phyloP scores from a whole-genome alignment of 1,140 invertebrate species.

The Nymphalis io region DNA sequence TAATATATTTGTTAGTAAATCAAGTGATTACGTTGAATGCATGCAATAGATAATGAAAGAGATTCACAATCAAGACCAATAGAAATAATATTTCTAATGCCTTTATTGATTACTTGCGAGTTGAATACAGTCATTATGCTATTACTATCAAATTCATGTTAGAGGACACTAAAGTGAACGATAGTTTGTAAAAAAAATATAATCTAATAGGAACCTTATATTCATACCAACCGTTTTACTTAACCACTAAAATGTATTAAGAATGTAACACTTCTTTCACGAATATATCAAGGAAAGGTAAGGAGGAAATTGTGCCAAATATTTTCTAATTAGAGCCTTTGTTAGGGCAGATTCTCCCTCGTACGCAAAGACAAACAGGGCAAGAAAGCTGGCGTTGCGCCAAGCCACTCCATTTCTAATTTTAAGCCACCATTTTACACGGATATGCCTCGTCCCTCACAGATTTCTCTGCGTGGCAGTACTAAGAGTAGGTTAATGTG shows the following conservation, averaged over 20 bases:
- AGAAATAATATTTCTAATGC: no score
- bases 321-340: slow-evolving; percentile 47
- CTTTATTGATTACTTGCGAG: no score
- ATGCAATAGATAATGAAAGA: no score
- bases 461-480: slow-evolving; percentile 37
- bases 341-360: slow-evolving; percentile 38
- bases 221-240: neutral
- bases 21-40: no score
- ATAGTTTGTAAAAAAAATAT: no score
- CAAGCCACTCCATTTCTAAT: slow-evolving; percentile 59
- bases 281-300: slow-evolving; percentile 5
- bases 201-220: no score
- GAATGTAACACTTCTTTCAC: slow-evolving; percentile 1
- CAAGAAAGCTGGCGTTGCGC: slow-evolving; percentile 55
- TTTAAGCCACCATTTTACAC: slow-evolving; percentile 51
- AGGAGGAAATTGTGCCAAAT: slow-evolving; percentile 33
- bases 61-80: no score
- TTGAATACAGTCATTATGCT: no score
- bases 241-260: neutral
- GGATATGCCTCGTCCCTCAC: slow-evolving; percentile 44
- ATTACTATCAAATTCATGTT: no score
- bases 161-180: no score
- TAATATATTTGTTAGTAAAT: no score
- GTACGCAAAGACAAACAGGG: slow-evolving; percentile 50
- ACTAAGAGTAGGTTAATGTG: slow-evolving; percentile 38